Base-by-base conservation (phyloP, 37 sponge, comb jelly and placozoan species). In the Corticium candelabrum region DNA sequence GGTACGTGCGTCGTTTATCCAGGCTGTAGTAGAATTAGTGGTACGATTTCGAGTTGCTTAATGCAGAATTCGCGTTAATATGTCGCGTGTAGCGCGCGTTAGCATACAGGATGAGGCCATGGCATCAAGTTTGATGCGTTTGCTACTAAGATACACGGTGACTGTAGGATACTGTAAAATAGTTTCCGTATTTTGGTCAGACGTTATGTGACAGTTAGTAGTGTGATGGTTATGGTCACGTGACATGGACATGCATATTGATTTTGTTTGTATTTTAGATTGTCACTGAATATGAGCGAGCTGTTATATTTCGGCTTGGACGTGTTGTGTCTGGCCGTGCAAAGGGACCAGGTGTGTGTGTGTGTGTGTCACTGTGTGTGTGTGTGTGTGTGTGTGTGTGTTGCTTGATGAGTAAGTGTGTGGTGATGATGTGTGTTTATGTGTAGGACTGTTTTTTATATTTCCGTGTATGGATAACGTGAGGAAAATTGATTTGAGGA, bases 291-390 rank as follows among this genome's bases (percentile, higher is more conserved):
- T 96, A 96, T 76, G 88, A 93, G 79, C 67, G 94, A 35, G 98
- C 94, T 1, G 91, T 97, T 4, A 89, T 97, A 3, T 91, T 93
- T 73, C 78, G 94, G 71, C 88, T 97, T n/a, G 98, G 98, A 3
- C 79, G 98, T 7, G 73, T 95, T 34, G 83, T 70, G 77, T 74
- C 83, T n/a, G 83, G 87, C 31, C 89, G 78, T 37, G 91, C 83
- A 50, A 82, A 80, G 40, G 94, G 94, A 0, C 98, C 98, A 32
- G 94, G 94, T 85, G 67, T 34, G 21, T 37, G 37, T 11, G 31
- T 3, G 1, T 3, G 27, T 1, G 11, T 74, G 30, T 21, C 11
- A 2, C 41, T 27, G 34, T 4, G 4, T 32, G 4, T 4, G 21
- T 29, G 5, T 29, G 4, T 34, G 35, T 11, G 30, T 11, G 74